A percentile compares a stretch with the other conserved stretches of the same genome.
These are phyloP conservation scores for Philereme transversata DNA, from an alignment of 2,888 invertebrate species.

Conservation along the genomic window DNA sequence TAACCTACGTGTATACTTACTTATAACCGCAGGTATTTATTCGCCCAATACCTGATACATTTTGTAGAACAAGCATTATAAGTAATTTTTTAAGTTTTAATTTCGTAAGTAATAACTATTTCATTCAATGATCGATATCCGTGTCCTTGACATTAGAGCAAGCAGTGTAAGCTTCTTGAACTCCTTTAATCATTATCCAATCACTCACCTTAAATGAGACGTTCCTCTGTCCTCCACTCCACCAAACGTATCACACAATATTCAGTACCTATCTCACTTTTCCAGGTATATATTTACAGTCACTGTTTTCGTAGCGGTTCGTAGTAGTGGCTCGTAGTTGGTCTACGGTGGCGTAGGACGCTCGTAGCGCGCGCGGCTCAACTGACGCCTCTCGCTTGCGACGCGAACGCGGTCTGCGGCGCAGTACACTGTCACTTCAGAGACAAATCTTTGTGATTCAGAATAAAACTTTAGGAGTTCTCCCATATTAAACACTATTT, in stretches of 20 bases:
- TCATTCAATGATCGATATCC: conserved; percentile 68
- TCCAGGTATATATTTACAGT: conserved; percentile 49
- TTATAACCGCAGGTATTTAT: background rate
- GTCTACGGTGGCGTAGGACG: conserved; percentile 51
- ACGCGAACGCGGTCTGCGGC: conserved; percentile 65
- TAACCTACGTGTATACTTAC: background rate
- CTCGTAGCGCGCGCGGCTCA: conserved; percentile 72
- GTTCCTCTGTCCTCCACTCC: conserved; percentile 39
- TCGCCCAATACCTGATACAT: no score
- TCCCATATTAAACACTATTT: no score
- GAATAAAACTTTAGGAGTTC: no score
- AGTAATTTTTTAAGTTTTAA: background rate
- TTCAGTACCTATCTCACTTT: conserved; percentile 48
- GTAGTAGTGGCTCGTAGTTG: conserved; percentile 35
- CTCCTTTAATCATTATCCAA: conserved; percentile 55
- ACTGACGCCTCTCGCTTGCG: conserved; percentile 67
- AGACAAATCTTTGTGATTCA: conserved; percentile 31
- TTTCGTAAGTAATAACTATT: conserved; percentile 9
- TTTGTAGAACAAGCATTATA: no score
- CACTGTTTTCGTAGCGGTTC: conserved; percentile 54
- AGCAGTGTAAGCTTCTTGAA: conserved; percentile 47
- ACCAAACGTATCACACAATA: conserved; percentile 49
- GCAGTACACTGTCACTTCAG: conserved; percentile 52
- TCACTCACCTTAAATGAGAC: conserved; percentile 60
- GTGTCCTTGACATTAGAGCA: conserved; percentile 77